phyloP scores from a whole-genome alignment of 2,888 invertebrate genomes.

The Cantharis nigra region DNA sequence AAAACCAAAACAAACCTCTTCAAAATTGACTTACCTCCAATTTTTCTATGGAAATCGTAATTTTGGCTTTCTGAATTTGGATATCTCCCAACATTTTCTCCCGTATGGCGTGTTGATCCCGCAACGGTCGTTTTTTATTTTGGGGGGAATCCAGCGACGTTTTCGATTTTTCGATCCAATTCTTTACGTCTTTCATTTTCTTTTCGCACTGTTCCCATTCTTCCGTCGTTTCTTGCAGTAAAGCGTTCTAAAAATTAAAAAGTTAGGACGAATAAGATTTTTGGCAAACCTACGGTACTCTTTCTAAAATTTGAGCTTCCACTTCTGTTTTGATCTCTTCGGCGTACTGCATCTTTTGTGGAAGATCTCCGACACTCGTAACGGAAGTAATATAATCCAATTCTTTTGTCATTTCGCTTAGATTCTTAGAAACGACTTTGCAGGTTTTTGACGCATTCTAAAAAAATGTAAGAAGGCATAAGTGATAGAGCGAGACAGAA shows the following conservation, averaged over 20 bases:
- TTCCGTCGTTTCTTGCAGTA: constrained; percentile 88
- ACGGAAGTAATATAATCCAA: constrained; percentile 82
- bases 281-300: constrained; percentile 62
- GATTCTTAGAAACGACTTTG: constrained; percentile 83
- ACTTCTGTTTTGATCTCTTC: constrained; percentile 86
- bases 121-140: constrained; percentile 82
- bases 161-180: constrained; percentile 87
- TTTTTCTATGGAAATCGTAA: constrained; percentile 87
- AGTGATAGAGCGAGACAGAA: neutral
- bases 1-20: neutral
- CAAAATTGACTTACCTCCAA: constrained; percentile 69
- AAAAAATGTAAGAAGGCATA: constrained; percentile 42
- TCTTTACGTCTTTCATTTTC: constrained; percentile 86
- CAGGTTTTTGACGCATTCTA: constrained; percentile 87
- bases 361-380: constrained; percentile 83
- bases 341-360: constrained; percentile 82
- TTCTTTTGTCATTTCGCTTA: constrained; percentile 91
- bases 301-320: constrained; percentile 82
- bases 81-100: constrained; percentile 88
- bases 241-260: constrained; percentile 70
- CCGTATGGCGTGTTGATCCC: constrained; percentile 83
- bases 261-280: constrained; percentile 9
- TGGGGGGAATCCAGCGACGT: constrained; percentile 78
- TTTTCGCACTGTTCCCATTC: constrained; percentile 97
- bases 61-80: constrained; percentile 87